A percentile compares a stretch with the other conserved stretches of the same genome.
Conservation (phyloP, 2,797 vertebrate species). For the Dendrocincla tyrannina region DNA sequence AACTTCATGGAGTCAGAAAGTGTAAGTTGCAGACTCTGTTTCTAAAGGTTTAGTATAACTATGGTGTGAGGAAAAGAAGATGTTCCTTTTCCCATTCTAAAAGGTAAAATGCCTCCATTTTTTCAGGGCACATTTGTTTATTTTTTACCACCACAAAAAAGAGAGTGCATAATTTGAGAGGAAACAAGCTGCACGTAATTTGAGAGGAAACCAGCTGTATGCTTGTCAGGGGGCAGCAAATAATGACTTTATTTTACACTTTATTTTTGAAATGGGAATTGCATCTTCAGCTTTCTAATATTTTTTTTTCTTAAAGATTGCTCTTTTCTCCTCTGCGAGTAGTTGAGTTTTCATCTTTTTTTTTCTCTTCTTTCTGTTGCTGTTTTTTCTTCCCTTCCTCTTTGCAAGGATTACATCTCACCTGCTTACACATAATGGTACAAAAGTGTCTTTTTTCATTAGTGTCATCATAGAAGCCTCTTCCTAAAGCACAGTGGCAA, state of each 20-base stretch:
- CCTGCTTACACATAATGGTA: neutral
- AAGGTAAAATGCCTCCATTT: neutral
- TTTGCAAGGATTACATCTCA: neutral
- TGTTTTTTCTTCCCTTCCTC: neutral
- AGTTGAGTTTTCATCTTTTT: neutral
- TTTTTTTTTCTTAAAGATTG: neutral
- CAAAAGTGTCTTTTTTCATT: neutral
- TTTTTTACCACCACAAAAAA: neutral
- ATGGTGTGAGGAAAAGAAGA: neutral
- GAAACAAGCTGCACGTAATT: neutral
- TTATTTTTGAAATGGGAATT: neutral
- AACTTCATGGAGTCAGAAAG: neutral
- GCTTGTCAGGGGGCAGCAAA: neutral
- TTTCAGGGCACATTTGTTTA: accelerated
- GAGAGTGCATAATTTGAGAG: neutral
- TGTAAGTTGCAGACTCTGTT: neutral
- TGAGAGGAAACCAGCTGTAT: neutral
- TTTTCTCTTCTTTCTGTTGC: neutral
- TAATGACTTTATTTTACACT: neutral
- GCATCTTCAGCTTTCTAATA: neutral
- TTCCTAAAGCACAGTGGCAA: neutral
- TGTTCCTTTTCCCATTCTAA: neutral
- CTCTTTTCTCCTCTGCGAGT: neutral
- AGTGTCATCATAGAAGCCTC: neutral
- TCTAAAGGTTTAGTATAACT: neutral